Evolutionary conservation across 1,140 invertebrate genomes (phyloP), one percentile per base, ranked within the genome.

Genomic region (Drosophila grimshawi): DNA sequence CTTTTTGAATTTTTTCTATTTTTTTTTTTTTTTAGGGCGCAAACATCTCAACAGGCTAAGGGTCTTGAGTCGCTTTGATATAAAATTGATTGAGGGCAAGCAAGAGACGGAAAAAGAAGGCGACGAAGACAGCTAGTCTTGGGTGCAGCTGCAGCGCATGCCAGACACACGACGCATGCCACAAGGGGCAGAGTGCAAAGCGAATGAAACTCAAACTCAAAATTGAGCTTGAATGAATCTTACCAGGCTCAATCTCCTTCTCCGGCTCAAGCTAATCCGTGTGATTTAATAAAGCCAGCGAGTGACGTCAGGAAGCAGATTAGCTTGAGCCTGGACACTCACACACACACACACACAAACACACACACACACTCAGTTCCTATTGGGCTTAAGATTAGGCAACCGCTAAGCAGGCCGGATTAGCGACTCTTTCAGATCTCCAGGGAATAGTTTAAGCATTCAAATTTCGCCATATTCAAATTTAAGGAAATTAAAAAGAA

Each of bases 301-400:
- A 27, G 41, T 60, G 56, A 60, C 57, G 57, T 60, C 10, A 43
- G 41, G 48, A 49, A 39, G 39, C 59, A 68, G 79, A 85, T 85
- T 85, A 78, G 65, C 63, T 64, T 57, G 45, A 29, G 48, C 45
- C 39, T 48, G 33, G 63, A 46, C 41, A 35, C 53, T 33, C 51
- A 37, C 19, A n/a, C n/a, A n/a, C n/a, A n/a, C n/a, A n/a, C 19
- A 19, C 19, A 19, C 19, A 19, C 19, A 19, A 1, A 19, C 19
- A 19, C 19, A 19, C 19, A 19, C 19, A 1, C 19, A 19, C 19
- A 19, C 19, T 19, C 19, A 70, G 69, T 78, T 78, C 78, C 78
- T 79, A 61, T 81, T 72, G 53, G 81, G 75, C 76, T 81, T 65
- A 81, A 75, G 81, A 81, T 86, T 81, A 81, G 64, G 63, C 66